Base-by-base conservation (phyloP, 2,113 vertebrate species). In the Erythrolamprus reginae region DNA sequence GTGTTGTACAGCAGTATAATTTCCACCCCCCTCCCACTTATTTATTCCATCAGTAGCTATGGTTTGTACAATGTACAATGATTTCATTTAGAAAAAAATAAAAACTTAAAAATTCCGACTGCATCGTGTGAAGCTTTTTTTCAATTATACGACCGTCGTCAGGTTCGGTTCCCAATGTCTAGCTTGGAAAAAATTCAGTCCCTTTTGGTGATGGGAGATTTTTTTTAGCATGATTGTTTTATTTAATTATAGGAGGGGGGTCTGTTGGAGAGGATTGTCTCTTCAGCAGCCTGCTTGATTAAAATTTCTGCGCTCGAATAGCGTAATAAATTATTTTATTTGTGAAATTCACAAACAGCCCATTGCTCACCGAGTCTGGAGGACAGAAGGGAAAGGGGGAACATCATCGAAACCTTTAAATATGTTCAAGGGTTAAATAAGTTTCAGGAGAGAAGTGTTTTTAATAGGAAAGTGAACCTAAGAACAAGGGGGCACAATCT, bases 1-100 rank as follows among this genome's bases (percentile, higher is more conserved):
- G 98, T 98, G 97, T 97, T 98, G 98, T 98, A 98, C 97, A 98
- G 97, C 98, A 98, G 98, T 98, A 98, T 98, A 97, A 97, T 98
- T 98, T 98, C 97, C 98, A n/a, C 98, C 4, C 1, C 8, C 3
- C 15, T 3, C 55, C 53, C 98, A 98, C 97, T 98, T 99, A 99
- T 99, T 99, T 99, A 99, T 99, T 99, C 98, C 98, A 98, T 98
- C 97, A 94, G 98, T 99, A 99, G 98, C 97, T 98, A 98, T 98
- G 98, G 98, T 98, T 99, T 99, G 98, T 99, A 99, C 97, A 97
- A 98, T 98, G 98, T 98, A 98, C 97, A 98, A 98, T 97, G 97
- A 96, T 97, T 98, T 97, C 97, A 97, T 98, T 97, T 94, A 96
- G 95, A 97, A 97, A 97, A 97, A 96, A 97, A 96, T 96, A 97